These are phyloP conservation scores for Caerostris extrusa DNA, from an alignment of 1,140 invertebrate genomes.

Conservation along the genomic window DNA sequence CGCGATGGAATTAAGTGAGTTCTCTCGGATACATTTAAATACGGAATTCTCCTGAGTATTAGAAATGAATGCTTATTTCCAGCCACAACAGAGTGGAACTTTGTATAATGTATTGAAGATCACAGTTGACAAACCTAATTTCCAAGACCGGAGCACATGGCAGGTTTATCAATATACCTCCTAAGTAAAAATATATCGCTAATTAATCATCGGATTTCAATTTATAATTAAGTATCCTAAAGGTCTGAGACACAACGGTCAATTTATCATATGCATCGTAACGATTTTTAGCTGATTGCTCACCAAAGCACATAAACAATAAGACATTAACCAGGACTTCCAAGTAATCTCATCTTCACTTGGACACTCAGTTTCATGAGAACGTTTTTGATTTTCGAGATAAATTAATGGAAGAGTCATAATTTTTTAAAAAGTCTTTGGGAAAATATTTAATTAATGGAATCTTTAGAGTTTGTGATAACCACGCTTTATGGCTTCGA, in stretches of 20 bases:
- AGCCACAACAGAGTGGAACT: conserved; percentile 26
- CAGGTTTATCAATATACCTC: conserved; percentile 58
- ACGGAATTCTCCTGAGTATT: conserved; percentile 39
- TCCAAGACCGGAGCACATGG: conserved; percentile 4
- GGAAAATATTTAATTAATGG: conserved; percentile 60
- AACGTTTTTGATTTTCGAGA: conserved; percentile 58
- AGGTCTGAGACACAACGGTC: conserved; percentile 61
- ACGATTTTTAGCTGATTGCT: conserved; percentile 60
- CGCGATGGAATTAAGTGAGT: conserved; percentile 64
- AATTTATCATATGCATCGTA: conserved; percentile 54
- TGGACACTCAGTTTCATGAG: background rate
- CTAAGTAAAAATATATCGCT: conserved; percentile 71
- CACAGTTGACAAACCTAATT: conserved; percentile 67
- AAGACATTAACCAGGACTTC: conserved; percentile 32
- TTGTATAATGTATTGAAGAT: conserved; percentile 60
- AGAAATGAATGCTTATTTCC: conserved; percentile 45
- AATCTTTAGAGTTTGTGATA: conserved; percentile 4
- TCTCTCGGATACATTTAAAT: conserved; percentile 63
- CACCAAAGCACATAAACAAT: conserved; percentile 39
- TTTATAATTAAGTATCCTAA: conserved; percentile 75
- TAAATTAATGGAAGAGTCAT: conserved; percentile 55
- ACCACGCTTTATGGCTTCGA: background rate
- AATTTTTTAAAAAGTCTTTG: conserved; percentile 64
- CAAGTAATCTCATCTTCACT: conserved; percentile 34
- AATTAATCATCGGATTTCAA: conserved; percentile 76